Evolutionary conservation across 1,140 invertebrate genomes (phyloP), one percentile per base, ranked within the genome.

Genomic region (Nephila pilipes): DNA sequence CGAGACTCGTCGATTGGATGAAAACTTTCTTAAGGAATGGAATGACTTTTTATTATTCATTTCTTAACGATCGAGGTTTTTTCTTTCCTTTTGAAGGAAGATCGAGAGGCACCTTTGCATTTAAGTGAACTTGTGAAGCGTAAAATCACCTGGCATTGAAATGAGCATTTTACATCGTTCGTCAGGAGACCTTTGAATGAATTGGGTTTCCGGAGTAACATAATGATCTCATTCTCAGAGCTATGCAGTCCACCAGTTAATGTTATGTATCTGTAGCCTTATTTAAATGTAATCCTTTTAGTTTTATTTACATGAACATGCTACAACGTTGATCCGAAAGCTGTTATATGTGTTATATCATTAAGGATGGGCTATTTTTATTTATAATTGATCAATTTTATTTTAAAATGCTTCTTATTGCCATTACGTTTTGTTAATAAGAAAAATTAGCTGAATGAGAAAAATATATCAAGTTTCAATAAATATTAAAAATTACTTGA

Each of bases 1-100:
- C 22, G n/a, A n/a, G 20, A 32, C 16, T 16, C 22, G 46, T 25
- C 46, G 80, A 57, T 32, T 83, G 38, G 32, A 54, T 55, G 80
- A 83, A 83, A 83, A 87, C 85, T 87, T 87, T 87, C 57, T 87
- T 87, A 60, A 29, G 55, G 32, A 83, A 87, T 87, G 29, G 29
- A 63, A 87, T 63, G 85, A 63, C 54, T 87, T 87, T 87, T 87
- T 87, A 87, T 63, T 87, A 87, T 87, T 87, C 85, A 87, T 87
- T 87, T 75, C 80, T 87, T 87, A 87, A 87, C 85, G 85, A 87
- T 63, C 85, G 20, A 16, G 18, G 60, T 14, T 80, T 54, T n/a
- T 81, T 55, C 10, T 81, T 81, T 81, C 36, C 63, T 54, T 55
- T 81, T 81, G 36, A 54, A 16, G 10, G 63, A 22, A 65, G 22